Evolutionary conservation across 2,888 invertebrate species (phyloP).

Genomic region (Macrosoma leucophasiata): DNA sequence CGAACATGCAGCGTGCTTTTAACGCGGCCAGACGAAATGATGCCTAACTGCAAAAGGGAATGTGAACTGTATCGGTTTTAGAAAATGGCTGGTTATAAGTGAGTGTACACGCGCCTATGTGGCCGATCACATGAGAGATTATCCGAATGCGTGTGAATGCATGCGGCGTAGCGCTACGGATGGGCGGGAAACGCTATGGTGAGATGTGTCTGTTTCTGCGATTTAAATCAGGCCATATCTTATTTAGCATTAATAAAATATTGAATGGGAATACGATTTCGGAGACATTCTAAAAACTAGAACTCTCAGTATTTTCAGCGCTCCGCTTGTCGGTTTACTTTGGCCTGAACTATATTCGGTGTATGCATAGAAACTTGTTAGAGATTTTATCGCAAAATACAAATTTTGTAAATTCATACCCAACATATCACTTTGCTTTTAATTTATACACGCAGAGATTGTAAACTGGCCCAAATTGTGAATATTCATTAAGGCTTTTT

Average conservation of each 20-base stretch:
- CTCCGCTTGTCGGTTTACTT: too few species aligned
- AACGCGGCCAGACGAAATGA: conserved; percentile 72
- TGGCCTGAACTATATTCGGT: too few species aligned
- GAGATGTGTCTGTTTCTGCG: conserved; percentile 43
- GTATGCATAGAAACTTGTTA: too few species aligned
- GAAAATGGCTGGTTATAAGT: conserved; percentile 64
- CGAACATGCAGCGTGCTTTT: conserved; percentile 73
- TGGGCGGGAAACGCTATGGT: conserved; percentile 61
- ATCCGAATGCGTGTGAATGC: conserved; percentile 71
- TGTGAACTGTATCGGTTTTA: conserved; percentile 59
- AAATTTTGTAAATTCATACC: too few species aligned
- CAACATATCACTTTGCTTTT: too few species aligned
- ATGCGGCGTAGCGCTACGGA: conserved; percentile 56
- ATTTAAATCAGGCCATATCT: conserved; percentile 39
- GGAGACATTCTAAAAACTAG: too few species aligned
- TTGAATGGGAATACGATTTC: too few species aligned
- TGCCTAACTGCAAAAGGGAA: conserved; percentile 64
- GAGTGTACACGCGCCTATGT: conserved; percentile 54
- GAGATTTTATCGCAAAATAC: too few species aligned
- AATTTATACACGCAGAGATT: too few species aligned
- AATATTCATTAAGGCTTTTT: too few species aligned
- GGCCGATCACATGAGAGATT: conserved; percentile 70
- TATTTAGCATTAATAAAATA: conserved; percentile 28
- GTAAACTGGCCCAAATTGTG: too few species aligned
- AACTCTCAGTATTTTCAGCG: too few species aligned